phyloP scores from a whole-genome alignment of 2,797 vertebrate species.

The Myotis daubentonii region DNA sequence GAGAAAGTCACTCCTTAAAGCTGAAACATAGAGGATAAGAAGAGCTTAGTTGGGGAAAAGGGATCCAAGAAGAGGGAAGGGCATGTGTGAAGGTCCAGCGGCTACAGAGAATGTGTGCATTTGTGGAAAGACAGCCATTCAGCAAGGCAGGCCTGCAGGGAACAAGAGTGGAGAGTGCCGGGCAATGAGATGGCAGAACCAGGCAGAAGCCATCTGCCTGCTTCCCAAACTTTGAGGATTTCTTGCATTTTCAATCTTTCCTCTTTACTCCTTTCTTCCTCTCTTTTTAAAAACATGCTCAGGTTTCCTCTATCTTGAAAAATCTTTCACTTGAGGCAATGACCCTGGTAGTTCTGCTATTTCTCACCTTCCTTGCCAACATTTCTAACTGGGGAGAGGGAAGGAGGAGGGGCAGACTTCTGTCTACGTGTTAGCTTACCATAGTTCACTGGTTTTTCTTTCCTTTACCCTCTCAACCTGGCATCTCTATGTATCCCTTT shows the following conservation, averaged over 20 bases:
- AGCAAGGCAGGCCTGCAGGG: background rate
- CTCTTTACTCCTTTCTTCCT: background rate
- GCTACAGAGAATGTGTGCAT: background rate
- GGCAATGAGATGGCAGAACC: background rate
- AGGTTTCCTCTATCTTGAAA: background rate
- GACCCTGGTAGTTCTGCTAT: background rate
- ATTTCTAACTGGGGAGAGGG: background rate
- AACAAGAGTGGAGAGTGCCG: rapidly evolving
- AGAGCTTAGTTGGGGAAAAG: background rate
- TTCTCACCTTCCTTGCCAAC: background rate
- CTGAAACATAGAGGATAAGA: background rate
- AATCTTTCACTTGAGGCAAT: background rate
- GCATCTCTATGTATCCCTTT: background rate
- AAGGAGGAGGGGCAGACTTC: background rate
- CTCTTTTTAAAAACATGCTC: background rate
- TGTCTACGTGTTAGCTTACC: background rate
- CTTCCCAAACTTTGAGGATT: background rate
- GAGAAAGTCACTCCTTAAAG: background rate
- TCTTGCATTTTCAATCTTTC: background rate
- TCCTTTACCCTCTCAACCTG: background rate
- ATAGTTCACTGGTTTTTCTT: background rate
- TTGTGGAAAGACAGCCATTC: background rate
- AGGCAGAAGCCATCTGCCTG: background rate
- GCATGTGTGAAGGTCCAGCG: background rate
- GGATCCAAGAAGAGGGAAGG: background rate